Base-by-base conservation (phyloP, 2,113 vertebrate species). In the Cervus canadensis region DNA sequence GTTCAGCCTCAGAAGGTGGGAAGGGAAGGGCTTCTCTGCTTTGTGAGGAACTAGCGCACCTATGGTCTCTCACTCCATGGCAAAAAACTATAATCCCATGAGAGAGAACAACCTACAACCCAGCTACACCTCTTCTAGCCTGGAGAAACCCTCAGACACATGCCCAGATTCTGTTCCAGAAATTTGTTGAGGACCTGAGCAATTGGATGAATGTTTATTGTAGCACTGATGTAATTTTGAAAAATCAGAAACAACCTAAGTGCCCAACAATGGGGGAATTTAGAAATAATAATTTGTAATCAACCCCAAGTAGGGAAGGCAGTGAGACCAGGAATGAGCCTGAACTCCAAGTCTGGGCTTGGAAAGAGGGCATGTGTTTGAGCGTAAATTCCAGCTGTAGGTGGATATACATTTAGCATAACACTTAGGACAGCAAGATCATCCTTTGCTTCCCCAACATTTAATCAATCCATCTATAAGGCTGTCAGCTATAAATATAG, bases 101-200 rank as follows among this genome's bases (percentile, higher is more conserved):
- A 52, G 56, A 78, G 48, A 67, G 83, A 92, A 19, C 9, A 50
- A 52, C 28, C 59, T 23, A 7, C 23, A 67, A 11, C 26, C 17
- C 25, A 50, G 26, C 43, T 40, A 17, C 1, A 16, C 25, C 21
- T 59, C 3, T 14, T 84, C 5, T 15, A 25, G 43, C 50, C 21
- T 50, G 6, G 21, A 71, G 60, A 56, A 26, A 25, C 23, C 36
- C 85, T 78, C 48, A 56, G 26, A 56, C 7, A 8, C 6, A 9
- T 28, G 8, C 60, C 25, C 60, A 67, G 33, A 93, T 95, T 62
- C 56, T 86, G 23, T 92, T 59, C 15, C 92, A 60, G 36, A 94
- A n/a, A 91, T 45, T 6, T 36, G 84, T 50, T 40, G 89, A 92
- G 87, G 89, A 79, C 62, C 71, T 21, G n/a, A 81, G 33, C 12